These are phyloP conservation scores for Pocillopora meandrina DNA, from an alignment of 92 coral and sea anemone genomes.

Conservation along the genomic window DNA sequence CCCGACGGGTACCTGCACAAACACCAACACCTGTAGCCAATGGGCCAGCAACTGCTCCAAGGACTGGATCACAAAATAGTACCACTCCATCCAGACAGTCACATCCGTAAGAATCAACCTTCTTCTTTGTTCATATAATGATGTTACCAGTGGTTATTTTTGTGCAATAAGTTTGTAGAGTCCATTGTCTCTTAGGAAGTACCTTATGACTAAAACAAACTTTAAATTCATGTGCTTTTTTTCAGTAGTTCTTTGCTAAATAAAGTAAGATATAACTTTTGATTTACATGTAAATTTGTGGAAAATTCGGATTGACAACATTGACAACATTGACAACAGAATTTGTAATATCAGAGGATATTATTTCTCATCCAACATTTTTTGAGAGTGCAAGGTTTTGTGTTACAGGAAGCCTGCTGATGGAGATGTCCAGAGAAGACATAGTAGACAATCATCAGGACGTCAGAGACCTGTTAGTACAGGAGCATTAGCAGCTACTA, in stretches of 20 bases:
- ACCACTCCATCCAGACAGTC: slow-evolving; percentile 23
- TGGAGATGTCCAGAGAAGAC: slow-evolving; percentile 79
- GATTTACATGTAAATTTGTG: too few relatives aligned
- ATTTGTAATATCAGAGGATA: neutral
- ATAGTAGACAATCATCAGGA: slow-evolving; percentile 36
- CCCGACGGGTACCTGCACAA: slow-evolving; percentile 55
- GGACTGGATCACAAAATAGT: slow-evolving; percentile 42
- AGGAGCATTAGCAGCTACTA: slow-evolving; percentile 59
- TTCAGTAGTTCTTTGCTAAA: too few relatives aligned
- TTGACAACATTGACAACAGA: neutral
- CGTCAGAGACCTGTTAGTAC: slow-evolving; percentile 87
- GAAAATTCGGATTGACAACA: too few relatives aligned
- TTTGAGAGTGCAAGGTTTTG: neutral
- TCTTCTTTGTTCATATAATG: neutral
- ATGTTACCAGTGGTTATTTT: neutral
- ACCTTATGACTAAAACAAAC: too few relatives aligned
- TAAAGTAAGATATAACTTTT: too few relatives aligned
- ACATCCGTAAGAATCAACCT: slow-evolving; percentile 11
- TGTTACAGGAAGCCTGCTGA: slow-evolving; percentile 42
- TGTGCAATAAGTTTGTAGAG: too few relatives aligned
- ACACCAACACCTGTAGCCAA: slow-evolving; percentile 61
- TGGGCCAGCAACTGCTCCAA: slow-evolving; percentile 62
- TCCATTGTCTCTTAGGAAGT: too few relatives aligned
- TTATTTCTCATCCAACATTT: neutral
- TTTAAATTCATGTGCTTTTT: too few relatives aligned